Evolutionary conservation across 1,140 invertebrate species (phyloP), one percentile per base, ranked within the genome.

Genomic region (Notospermus geniculatus): DNA sequence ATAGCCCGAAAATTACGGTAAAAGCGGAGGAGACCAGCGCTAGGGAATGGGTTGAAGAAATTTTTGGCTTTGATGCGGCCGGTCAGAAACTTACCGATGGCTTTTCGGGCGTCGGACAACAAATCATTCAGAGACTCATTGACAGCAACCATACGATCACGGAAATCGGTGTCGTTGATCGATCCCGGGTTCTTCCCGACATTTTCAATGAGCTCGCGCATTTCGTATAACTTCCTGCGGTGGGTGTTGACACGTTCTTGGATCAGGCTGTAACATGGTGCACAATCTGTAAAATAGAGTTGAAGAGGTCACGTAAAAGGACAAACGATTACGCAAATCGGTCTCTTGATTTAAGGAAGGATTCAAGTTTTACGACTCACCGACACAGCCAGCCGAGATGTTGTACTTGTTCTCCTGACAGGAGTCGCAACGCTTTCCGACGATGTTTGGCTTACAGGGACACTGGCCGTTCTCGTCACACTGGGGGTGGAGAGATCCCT

Each of bases 221-320:
- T 82, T 62, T 92, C 87, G 1, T 82, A 78, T 4, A 97, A 80
- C 72, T 91, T 91, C 52, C 75, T 79, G 57, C 92, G 84, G 72
- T 97, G 93, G n/a, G 82, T 72, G 74, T 90, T 88, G 0, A 92
- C 91, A 0, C 90, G 89, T 63, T 93, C 89, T 77, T 94, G 90
- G 0, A 97, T 92, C 0, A 98, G 82, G 78, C 92, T 93, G 74
- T 98, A 98, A 76, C 95, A 98, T 19, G 89, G 85, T 0, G 93
- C 92, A 80, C 95, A 97, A 73, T 95, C 90, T 57, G 72, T n/a
- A n/a, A 13, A 69, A 68, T n/a, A n/a, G n/a, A n/a, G n/a, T n/a
- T n/a, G n/a, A n/a, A n/a, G n/a, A n/a, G n/a, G n/a, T n/a, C n/a
- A n/a, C n/a, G n/a, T n/a, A n/a, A n/a, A n/a, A n/a, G n/a, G 32